Base-by-base conservation (phyloP, 2,113 vertebrate genomes). In the Agapornis roseicollis region DNA sequence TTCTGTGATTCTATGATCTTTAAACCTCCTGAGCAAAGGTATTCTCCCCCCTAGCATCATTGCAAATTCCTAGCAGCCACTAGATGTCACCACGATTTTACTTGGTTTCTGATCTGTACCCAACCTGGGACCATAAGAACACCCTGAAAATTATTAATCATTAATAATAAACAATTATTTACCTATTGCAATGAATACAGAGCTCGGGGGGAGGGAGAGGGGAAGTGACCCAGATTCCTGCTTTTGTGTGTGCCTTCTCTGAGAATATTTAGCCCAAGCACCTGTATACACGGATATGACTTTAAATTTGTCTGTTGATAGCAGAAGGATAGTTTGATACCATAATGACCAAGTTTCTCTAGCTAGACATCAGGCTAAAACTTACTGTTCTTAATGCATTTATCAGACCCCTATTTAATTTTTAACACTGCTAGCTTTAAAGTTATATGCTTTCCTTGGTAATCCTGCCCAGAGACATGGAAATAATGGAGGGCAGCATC, bases 71-170 rank as follows among this genome's bases (percentile, higher is more conserved):
- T 80, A 80, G 70, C 81, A 56, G 93, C 94, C 96, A 73, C 96
- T 95, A 97, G 96, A 93, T 95, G 96, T 96, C 96, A 96, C 83
- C 89, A 76, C n/a, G 66, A 82, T 77, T 94, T 95, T 90, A 82
- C 24, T 58, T 56, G 65, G 69, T 82, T 37, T 33, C 44, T 46
- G 33, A 4, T 3, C n/a, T 49, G 6, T 47, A 42, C 31, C 18
- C 61, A 56, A 2, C 35, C 0, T 0, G 25, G 42, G 39, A 60
- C 49, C 8, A 0, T 7, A 35, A 68, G 42, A 80, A 42, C 76
- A 35, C 1, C 1, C 17, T 17, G 15, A 53, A 83, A 92, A 85
- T 17, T 80, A 79, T 15, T 27, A n/a, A 84, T 41, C 10, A 44
- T 47, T 81, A 84, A n/a, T 79, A 83, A 44, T 31, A 49, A 88